These are phyloP conservation scores for Helostoma temminkii DNA, from an alignment of 2,797 vertebrate species.

Conservation along the genomic window DNA sequence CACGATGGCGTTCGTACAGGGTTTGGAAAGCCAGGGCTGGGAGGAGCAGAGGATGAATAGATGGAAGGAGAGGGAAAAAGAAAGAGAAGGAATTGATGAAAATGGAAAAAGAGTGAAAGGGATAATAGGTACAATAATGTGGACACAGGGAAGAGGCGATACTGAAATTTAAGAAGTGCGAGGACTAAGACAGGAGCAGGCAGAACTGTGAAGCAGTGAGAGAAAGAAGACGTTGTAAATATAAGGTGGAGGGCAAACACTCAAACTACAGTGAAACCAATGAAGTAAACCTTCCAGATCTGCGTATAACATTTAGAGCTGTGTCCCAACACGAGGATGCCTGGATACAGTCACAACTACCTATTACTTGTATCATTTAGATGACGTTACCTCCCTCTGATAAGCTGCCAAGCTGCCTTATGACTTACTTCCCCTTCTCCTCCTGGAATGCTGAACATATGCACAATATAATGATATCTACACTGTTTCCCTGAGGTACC, in stretches of 20 bases:
- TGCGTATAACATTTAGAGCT: constrained; percentile 34
- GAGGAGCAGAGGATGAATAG: constrained; percentile 42
- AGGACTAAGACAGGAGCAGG: not conserved
- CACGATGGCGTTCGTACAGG: constrained; percentile 70
- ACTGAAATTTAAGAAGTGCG: constrained; percentile 14
- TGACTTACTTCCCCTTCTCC: constrained; percentile 59
- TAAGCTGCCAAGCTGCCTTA: constrained; percentile 64
- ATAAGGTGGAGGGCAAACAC: not conserved
- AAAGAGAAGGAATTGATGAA: constrained; percentile 29
- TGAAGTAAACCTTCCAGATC: constrained; percentile 33
- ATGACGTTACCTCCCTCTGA: constrained; percentile 73
- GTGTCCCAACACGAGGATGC: constrained; percentile 43
- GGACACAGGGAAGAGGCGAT: constrained; percentile 36
- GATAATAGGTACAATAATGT: constrained; percentile 12
- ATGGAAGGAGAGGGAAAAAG: constrained; percentile 34
- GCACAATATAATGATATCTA: constrained; percentile 62
- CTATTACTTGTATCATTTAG: constrained; percentile 64
- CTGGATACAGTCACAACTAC: constrained; percentile 70
- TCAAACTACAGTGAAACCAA: constrained; percentile 23
- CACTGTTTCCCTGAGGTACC: constrained; percentile 44
- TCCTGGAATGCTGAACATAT: constrained; percentile 60
- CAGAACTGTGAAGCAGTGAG: not conserved
- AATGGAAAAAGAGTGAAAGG: constrained; percentile 27
- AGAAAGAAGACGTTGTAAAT: constrained; percentile 24
- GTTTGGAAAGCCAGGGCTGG: constrained; percentile 50